phyloP scores from a whole-genome alignment of 2,888 invertebrate genomes.

The Gnatocerus cornutus region DNA sequence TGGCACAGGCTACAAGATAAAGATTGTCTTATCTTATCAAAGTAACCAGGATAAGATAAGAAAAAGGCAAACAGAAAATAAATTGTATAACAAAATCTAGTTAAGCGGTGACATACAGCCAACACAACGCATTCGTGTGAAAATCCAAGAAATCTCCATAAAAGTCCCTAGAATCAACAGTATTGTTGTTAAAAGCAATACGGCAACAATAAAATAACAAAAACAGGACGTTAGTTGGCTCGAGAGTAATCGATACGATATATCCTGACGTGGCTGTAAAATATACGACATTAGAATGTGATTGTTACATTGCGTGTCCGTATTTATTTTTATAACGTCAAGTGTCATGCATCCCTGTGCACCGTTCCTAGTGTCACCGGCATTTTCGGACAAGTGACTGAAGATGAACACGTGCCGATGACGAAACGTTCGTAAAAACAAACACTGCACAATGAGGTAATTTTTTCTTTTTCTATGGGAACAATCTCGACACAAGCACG shows the following conservation, averaged over 20 bases:
- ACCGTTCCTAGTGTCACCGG: conserved; percentile 8
- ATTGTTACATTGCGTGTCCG: conserved; percentile 40
- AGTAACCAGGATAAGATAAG: conserved; percentile 27
- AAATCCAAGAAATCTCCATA: conserved; percentile 7
- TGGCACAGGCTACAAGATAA: conserved; percentile 19
- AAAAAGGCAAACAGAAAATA: conserved; percentile 25
- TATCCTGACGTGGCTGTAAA: conserved; percentile 48
- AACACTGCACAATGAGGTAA: conserved; percentile 20
- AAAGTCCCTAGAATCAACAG: background rate
- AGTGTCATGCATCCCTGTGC: conserved; percentile 36
- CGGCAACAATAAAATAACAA: conserved; percentile 19
- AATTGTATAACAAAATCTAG: conserved; percentile 39
- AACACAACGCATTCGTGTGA: background rate
- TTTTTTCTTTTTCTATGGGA: background rate
- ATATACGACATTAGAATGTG: conserved; percentile 48
- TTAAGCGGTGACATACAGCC: conserved; percentile 5
- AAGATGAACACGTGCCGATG: conserved; percentile 26
- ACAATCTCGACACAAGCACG: conserved; percentile 5
- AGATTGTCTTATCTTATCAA: conserved; percentile 41
- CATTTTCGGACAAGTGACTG: conserved; percentile 8
- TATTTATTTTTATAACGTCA: conserved; percentile 42
- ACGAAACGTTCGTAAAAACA: conserved; percentile 19
- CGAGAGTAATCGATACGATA: conserved; percentile 43
- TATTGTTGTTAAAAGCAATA: background rate
- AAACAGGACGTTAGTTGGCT: conserved; percentile 9